These are phyloP conservation scores for Drosophila suzukii DNA, from an alignment of 1,140 invertebrate species.

Conservation along the genomic window DNA sequence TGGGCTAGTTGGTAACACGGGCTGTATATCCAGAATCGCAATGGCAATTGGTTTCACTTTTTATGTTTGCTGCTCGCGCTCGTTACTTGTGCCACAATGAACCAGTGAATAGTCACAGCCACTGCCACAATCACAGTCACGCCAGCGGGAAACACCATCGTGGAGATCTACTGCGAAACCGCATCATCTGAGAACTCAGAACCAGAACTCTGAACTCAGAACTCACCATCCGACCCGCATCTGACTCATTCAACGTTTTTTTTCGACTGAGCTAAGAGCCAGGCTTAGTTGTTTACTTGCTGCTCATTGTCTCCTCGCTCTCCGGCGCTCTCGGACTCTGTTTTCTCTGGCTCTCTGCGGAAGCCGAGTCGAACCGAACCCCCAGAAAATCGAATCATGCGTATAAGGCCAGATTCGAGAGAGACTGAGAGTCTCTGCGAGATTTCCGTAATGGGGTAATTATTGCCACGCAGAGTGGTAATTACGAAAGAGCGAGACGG, in stretches of 20 bases:
- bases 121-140: slow-evolving; percentile 9
- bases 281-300: slow-evolving; percentile 15
- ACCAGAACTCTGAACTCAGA: slow-evolving; percentile 33
- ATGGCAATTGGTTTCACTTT: not conserved
- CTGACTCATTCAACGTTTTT: slow-evolving; percentile 55
- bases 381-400: slow-evolving; percentile 27
- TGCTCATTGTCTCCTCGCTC: not conserved
- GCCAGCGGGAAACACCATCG: slow-evolving; percentile 9
- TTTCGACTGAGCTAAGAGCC: slow-evolving; percentile 37
- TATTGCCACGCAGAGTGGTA: slow-evolving; percentile 77
- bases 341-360: not conserved
- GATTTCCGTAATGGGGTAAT: slow-evolving; percentile 64
- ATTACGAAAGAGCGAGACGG: slow-evolving; percentile 68
- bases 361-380: not conserved
- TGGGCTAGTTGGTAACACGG: not conserved
- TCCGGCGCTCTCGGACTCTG: slow-evolving; percentile 4
- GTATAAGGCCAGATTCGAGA: slow-evolving; percentile 27
- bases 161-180: slow-evolving; percentile 9
- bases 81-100: not conserved
- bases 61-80: not conserved
- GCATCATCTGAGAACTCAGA: not conserved
- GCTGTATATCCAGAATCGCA: not conserved
- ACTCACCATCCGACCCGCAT: slow-evolving; percentile 58
- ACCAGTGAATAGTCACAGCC: slow-evolving; percentile 13
- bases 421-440: slow-evolving; percentile 19